Conservation (phyloP, 2,888 invertebrate species). For the Hypsopygia costalis region DNA sequence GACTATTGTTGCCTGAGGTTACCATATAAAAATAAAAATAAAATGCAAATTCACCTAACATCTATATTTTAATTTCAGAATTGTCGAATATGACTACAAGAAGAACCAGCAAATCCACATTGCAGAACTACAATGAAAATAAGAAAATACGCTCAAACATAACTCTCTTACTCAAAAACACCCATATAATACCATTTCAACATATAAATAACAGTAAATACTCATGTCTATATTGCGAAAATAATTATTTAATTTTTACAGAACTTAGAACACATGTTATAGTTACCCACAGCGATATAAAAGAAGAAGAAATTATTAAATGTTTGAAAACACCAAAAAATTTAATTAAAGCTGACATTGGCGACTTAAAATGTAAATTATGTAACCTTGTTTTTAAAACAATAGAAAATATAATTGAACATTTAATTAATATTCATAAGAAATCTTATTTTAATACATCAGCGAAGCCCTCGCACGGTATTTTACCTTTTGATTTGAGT, state of each 20-base stretch:
- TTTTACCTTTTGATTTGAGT: constrained; percentile 27
- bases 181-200: constrained; percentile 20
- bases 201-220: constrained; percentile 20
- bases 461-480: constrained; percentile 23
- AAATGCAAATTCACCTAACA: too few relatives aligned
- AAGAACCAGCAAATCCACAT: not conserved
- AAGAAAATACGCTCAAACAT: constrained; percentile 19
- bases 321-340: constrained; percentile 23
- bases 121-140: constrained; percentile 18
- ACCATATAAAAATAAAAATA: too few relatives aligned
- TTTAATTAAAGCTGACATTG: constrained; percentile 27
- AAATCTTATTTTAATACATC: constrained; percentile 16
- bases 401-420: constrained; percentile 23
- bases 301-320: constrained; percentile 12
- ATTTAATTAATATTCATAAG: constrained; percentile 20
- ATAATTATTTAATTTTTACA: constrained; percentile 12
- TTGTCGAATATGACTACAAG: not conserved
- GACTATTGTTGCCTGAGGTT: too few relatives aligned
- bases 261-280: constrained; percentile 15
- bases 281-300: constrained; percentile 10
- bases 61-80: not conserved
- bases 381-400: constrained; percentile 19
- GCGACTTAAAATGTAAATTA: constrained; percentile 24
- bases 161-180: constrained; percentile 18
- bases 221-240: constrained; percentile 26